Base-by-base conservation (phyloP, 2,888 invertebrate genomes). In the Exephanes ischioxanthus region DNA sequence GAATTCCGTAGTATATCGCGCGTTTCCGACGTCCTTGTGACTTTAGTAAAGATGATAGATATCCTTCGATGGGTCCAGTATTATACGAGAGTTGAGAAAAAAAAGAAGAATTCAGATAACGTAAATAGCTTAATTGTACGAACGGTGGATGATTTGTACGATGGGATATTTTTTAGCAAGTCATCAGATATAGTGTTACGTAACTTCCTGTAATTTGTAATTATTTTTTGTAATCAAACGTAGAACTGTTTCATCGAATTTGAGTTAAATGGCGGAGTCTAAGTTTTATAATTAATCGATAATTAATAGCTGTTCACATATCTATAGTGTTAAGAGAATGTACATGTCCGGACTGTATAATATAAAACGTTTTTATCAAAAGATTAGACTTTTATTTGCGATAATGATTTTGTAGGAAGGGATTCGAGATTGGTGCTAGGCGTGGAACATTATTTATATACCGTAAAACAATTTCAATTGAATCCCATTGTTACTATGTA, bases 51-150 rank as follows among this genome's bases (percentile, higher is more conserved):
- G 30, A 73, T 22, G 26, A 76, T 84, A 70, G 76, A 63, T 80
- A 75, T 76, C 76, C 51, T 75, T 61, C 3, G 33, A 78, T 78
- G 73, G 73, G 81, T 81, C 81, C 84, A 78, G 81, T 85, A 85
- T 85, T 81, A 81, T 45, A 84, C 37, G 70, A 22, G 51, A 75
- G 63, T 66, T 26, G 41, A 68, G 51, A 58, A 61, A 22, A 61
- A 61, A 22, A 26, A 30, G 4, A 61, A 26, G 4, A 26, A 61
- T 22, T 22, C 30, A 26, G 14, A 30, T 14, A 61, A 61, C 16
- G 4, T 26, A 16, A 61, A 72, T 37, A 72, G 53, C 33, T 67
- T 78, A 53, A 72, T 78, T 70, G 33, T 71, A 55, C 70, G 58
- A 68, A 22, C 22, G 30, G 30, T 7, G n/a, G 30, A 51, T 63